Conservation (phyloP, 2,797 vertebrate species). For the Rhinella marina region DNA sequence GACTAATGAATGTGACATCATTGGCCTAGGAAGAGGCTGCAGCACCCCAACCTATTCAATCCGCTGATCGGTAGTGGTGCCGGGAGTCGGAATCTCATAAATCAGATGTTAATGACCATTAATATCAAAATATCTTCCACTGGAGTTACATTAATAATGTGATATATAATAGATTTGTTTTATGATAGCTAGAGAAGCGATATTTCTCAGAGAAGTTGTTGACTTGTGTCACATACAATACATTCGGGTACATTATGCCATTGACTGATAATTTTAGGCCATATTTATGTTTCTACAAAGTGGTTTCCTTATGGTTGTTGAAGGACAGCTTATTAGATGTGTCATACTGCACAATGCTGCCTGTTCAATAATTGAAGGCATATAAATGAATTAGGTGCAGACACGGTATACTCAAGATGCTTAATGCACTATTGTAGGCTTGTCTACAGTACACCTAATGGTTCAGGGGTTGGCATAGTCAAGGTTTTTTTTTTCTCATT, state of each 20-base stretch:
- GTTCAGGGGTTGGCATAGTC: not conserved
- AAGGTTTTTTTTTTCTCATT: not conserved
- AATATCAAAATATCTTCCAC: not conserved
- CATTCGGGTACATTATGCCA: not conserved
- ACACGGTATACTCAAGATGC: not conserved
- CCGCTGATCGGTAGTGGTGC: too few relatives aligned
- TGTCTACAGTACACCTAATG: not conserved
- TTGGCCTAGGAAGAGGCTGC: too few relatives aligned
- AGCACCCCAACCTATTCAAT: too few relatives aligned
- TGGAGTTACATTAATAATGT: not conserved
- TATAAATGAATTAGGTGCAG: not conserved
- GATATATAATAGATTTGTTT: not conserved
- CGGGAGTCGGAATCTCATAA: too few relatives aligned
- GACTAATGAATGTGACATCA: too few relatives aligned
- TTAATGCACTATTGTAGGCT: not conserved
- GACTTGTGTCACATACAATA: not conserved
- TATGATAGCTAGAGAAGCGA: not conserved
- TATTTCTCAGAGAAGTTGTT: not conserved
- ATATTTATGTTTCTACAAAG: not conserved
- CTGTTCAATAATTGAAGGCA: constrained; percentile 11
- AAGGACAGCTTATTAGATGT: not conserved
- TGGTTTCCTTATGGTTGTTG: not conserved
- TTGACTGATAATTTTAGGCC: not conserved
- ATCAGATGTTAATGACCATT: too few relatives aligned
- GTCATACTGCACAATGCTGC: not conserved